phyloP scores from a whole-genome alignment of 2,797 vertebrate species.

The Eulemur mongoz region DNA sequence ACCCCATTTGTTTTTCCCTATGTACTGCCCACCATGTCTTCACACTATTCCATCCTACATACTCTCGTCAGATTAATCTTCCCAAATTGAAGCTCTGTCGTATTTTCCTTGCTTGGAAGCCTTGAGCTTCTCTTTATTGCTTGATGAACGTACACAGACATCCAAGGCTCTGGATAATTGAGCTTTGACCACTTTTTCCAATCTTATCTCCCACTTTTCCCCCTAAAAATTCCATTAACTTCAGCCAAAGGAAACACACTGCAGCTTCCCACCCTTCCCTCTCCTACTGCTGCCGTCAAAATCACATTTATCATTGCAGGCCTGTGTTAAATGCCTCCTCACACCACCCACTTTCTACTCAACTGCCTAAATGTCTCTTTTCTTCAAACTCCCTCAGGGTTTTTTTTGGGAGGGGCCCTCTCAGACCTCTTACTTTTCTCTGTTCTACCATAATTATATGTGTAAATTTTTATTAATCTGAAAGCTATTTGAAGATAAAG shows the following conservation, averaged over 20 bases:
- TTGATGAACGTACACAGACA: background rate
- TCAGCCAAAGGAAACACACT: background rate
- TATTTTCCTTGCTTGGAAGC: background rate
- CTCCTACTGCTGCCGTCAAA: background rate
- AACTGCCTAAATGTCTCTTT: background rate
- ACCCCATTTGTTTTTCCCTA: background rate
- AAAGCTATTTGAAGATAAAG: constrained; percentile 1
- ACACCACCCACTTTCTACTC: background rate
- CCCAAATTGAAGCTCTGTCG: background rate
- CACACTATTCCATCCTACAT: background rate
- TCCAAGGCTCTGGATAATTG: background rate
- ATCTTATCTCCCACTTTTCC: background rate
- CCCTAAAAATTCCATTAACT: background rate
- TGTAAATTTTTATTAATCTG: constrained; percentile 37
- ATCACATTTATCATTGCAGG: background rate
- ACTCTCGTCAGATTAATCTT: constrained; percentile 8
- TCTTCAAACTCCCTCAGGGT: background rate
- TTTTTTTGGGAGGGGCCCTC: background rate
- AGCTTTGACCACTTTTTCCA: background rate
- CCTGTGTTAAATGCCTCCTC: background rate
- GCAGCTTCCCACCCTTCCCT: background rate
- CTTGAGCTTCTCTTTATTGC: background rate
- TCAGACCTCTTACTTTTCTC: background rate
- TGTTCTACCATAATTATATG: background rate
- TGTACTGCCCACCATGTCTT: background rate